Evolutionary conservation across 2,888 invertebrate species (phyloP), one percentile per base, ranked within the genome.

Genomic region (Steinernema hermaphroditum): DNA sequence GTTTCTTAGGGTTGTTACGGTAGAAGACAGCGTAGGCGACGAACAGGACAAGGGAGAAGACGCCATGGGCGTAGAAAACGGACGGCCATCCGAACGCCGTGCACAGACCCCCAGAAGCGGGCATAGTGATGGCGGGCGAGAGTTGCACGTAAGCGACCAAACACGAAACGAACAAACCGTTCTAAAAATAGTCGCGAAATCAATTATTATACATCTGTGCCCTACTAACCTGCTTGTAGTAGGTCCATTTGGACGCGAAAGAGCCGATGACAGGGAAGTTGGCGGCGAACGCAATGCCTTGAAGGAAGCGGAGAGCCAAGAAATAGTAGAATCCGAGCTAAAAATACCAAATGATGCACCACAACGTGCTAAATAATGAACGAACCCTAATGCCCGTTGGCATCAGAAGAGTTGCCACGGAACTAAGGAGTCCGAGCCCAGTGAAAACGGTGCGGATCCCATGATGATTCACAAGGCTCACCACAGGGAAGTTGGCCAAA

Each of bases 231-330:
- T 82, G 82, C 44, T 82, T 82, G 74, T 76, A 80, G 46, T 82
- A 82, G 9, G 80, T 76, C 82, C 82, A 82, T 73, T 79, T 81
- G 69, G 79, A 77, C 43, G 77, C 77, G 76, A 82, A 82, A 0
- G 80, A 74, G 16, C 82, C 82, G 62, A 82, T 80, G n/a, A 82
- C 82, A 19, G 82, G 80, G 72, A 82, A 81, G 73, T 79, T 81
- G 71, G 80, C 79, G 43, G 82, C 77, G 72, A 82, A 81, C 2
- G 80, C 77, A 71, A 82, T 69, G 9, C 82, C 82, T 69, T 82
- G 82, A 12, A 78, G 74, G 69, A 77, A 76, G 27, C 82, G 78
- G 22, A 77, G 75, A 2, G 73, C 75, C 37, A 81, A 71, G 69
- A 81, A 75, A 34, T 73, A 80, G 69, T 75, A 74, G 76, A 77